Base-by-base conservation (phyloP, 64 coral and sea anemone genomes). In the Montipora sp. region DNA sequence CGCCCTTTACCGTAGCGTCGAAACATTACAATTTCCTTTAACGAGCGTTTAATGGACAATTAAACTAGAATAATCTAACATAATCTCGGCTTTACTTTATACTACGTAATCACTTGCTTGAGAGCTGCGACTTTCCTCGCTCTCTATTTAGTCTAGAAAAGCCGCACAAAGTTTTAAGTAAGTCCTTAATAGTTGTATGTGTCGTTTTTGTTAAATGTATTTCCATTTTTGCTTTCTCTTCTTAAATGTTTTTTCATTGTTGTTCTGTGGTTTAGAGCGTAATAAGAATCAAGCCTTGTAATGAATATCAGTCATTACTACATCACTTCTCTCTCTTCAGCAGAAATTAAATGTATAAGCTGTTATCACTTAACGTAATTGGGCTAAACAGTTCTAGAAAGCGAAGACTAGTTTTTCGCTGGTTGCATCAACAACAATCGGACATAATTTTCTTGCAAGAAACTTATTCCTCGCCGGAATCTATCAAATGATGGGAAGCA, bases 321-420 rank as follows among this genome's bases (percentile, higher is more conserved):
- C 51, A 55, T 10, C 51, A 1, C 16, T 10, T 78, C 47, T 78
- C 14, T 78, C 47, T 50, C n/a, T 49, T 51, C 2, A 51, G 49
- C 19, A 78, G 74, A 78, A 78, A n/a, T 47, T 50, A 78, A 50
- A 78, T 78, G 77, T 78, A 78, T 78, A 84, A 84, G 15, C 45
- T 84, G 65, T n/a, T 83, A 68, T 83, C 53, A 83, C 63, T 83
- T 18, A 83, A 83, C 16, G 15, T 84, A 23, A 84, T n/a, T 65
- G 81, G 81, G 57, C 81, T 84, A 84, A 84, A 82, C 44, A 84
- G 57, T 36, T 84, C 57, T 3, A 84, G 81, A 70, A 84, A 84
- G 65, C 58, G 81, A 57, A 84, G 81, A 84, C 27, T 27, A 27
- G 81, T 84, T 66, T 84, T 84, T 48, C 57, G 59, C 45, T 84